A percentile compares a stretch with the other conserved stretches of the same genome.
phyloP scores from a whole-genome alignment of 2,797 vertebrate genomes.

The Coranthus polyacanthus region DNA sequence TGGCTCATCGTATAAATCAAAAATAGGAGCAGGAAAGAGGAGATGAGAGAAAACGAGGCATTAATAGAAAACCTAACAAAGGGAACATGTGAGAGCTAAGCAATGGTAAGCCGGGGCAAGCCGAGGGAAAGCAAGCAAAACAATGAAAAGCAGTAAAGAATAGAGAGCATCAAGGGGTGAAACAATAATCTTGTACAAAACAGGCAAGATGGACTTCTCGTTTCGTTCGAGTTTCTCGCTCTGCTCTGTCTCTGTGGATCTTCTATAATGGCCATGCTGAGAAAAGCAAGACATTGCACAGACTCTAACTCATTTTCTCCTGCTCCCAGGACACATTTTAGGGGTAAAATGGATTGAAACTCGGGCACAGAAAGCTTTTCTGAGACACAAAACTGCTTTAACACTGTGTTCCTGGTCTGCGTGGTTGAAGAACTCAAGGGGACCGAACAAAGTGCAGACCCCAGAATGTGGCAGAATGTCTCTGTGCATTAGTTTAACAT shows the following conservation, averaged over 20 bases:
- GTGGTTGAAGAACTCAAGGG: slow-evolving; percentile 27
- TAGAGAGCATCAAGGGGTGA: slow-evolving; percentile 55
- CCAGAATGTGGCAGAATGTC: slow-evolving; percentile 13
- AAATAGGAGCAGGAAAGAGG: slow-evolving; percentile 32
- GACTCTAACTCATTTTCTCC: slow-evolving; percentile 67
- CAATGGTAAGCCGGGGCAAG: slow-evolving; percentile 24
- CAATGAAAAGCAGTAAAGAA: slow-evolving; percentile 43
- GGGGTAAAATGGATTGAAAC: slow-evolving; percentile 72
- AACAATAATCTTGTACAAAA: slow-evolving; percentile 62
- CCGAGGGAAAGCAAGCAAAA: slow-evolving; percentile 27
- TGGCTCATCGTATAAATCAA: slow-evolving; percentile 40
- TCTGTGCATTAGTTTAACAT: slow-evolving; percentile 13
- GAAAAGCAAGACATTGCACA: slow-evolving; percentile 42
- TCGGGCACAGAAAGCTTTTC: slow-evolving; percentile 61
- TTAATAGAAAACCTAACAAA: slow-evolving; percentile 7
- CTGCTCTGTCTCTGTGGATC: slow-evolving; percentile 58
- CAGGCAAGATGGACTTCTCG: slow-evolving; percentile 43
- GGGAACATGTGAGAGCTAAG: slow-evolving; percentile 20
- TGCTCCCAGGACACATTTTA: slow-evolving; percentile 72
- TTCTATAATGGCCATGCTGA: slow-evolving; percentile 60
- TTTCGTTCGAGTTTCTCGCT: slow-evolving; percentile 45
- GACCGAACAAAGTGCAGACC: slow-evolving; percentile 3
- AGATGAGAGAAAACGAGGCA: slow-evolving; percentile 16
- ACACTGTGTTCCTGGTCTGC: slow-evolving; percentile 42
- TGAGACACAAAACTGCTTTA: slow-evolving; percentile 54